Evolutionary conservation across 30 jellyfish, hydroid and myxozoan species (phyloP), one percentile per base, ranked within the genome.

Genomic region (Cassiopea andromeda): DNA sequence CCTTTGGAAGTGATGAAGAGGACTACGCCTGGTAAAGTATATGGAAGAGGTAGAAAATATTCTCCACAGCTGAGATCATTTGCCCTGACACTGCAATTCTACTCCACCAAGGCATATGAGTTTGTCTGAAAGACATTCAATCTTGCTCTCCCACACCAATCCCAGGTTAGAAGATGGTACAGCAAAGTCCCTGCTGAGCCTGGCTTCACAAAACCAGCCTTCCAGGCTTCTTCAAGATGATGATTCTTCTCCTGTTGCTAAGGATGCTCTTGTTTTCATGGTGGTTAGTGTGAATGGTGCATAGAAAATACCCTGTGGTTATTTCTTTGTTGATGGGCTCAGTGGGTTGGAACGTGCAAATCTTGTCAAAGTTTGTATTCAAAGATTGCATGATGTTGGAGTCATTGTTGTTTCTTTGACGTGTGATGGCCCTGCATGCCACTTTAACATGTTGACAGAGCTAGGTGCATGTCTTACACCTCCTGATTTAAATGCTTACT

Each of bases 341-440:
- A 81, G 89, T 71, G 97, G 97, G 44, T 14, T 47, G 48, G 97
- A 89, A 82, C 89, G 90, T 13, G 89, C 97, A 15, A 82, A 89
- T 61, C 85, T 89, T 69, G 93, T 70, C 81, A 81, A 70, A 60
- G 73, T 89, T 60, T 86, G 88, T 71, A 72, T 81, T n/a, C 50
- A 82, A 48, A 82, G 71, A 74, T 75, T 77, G 43, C 83, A 58
- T 38, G 96, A 89, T 46, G 89, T 38, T 48, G 93, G 92, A 45
- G 88, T 81, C 13, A 44, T 15, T 60, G 84, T 78, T 44, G 46
- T 58, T 49, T 80, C 97, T 8, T 54, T 89, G 77, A 80, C 88
- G n/a, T 82, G 89, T 73, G 97, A 89, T 89, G 97, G 94, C 38
- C 94, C 94, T 38, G 83, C 97, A 18, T 89, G 88, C 71, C 93